Conservation (phyloP, 2,888 invertebrate species). For the Danaus chrysippus region DNA sequence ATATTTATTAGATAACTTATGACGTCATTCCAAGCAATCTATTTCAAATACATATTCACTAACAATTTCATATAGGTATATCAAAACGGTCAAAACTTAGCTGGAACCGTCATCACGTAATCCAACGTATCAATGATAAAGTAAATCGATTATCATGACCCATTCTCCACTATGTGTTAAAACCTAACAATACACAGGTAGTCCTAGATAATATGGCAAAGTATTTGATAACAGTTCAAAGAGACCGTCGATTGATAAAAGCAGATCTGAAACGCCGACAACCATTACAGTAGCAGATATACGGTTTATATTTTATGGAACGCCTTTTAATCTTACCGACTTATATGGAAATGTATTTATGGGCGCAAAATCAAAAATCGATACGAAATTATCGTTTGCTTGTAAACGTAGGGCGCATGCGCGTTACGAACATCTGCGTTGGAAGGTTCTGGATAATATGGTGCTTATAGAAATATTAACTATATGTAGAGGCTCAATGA, state of each 20-base stretch:
- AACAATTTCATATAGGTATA: too few relatives aligned
- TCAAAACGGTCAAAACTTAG: too few relatives aligned
- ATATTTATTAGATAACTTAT: too few relatives aligned
- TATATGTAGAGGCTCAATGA: neutral
- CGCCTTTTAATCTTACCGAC: slow-evolving; percentile 53
- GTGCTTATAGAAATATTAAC: neutral
- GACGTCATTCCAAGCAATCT: too few relatives aligned
- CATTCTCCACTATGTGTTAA: slow-evolving; percentile 43
- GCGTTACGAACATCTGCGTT: neutral
- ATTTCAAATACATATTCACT: too few relatives aligned
- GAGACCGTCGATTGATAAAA: slow-evolving; percentile 52
- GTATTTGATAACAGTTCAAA: slow-evolving; percentile 60
- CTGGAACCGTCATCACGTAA: slow-evolving; percentile 16
- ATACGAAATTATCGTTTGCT: slow-evolving; percentile 21
- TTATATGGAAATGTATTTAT: slow-evolving; percentile 22
- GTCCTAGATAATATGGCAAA: slow-evolving; percentile 56
- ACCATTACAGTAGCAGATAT: slow-evolving; percentile 56
- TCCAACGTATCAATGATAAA: slow-evolving; percentile 24
- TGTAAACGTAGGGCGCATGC: slow-evolving; percentile 4
- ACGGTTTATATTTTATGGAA: slow-evolving; percentile 51
- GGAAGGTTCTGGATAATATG: neutral
- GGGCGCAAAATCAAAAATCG: slow-evolving; percentile 29
- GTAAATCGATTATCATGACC: slow-evolving; percentile 39
- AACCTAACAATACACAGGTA: slow-evolving; percentile 62
- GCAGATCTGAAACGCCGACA: slow-evolving; percentile 55